Conservation (phyloP, 2,888 invertebrate species). For the Cheilosia grossa region DNA sequence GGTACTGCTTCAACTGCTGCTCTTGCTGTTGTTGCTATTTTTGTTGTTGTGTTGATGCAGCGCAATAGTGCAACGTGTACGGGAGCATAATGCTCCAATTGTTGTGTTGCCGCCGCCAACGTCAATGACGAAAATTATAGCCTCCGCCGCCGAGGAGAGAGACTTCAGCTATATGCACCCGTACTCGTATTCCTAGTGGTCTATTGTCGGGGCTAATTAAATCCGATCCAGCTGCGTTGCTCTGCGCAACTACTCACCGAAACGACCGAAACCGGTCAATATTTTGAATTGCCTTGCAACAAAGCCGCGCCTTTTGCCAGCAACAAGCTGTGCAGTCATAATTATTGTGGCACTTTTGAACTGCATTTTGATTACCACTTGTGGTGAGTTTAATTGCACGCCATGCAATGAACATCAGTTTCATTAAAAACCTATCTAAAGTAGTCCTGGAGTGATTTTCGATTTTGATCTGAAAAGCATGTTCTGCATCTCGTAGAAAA, state of each 20-base stretch:
- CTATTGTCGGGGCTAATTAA: conserved; percentile 71
- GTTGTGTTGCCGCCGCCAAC: conserved; percentile 34
- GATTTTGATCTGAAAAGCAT: conserved; percentile 29
- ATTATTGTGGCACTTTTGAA: conserved; percentile 59
- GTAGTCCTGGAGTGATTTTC: conserved; percentile 37
- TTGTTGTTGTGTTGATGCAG: conserved; percentile 1
- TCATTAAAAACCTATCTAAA: conserved; percentile 31
- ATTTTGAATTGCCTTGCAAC: conserved; percentile 39
- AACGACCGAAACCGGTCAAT: conserved; percentile 7
- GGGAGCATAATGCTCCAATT: conserved; percentile 61
- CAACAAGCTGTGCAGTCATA: conserved; percentile 42
- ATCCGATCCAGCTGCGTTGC: conserved; percentile 50
- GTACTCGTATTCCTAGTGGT: conserved; percentile 33
- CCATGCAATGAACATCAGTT: conserved; percentile 12
- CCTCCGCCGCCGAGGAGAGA: conserved; percentile 17
- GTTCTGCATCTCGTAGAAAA: conserved; percentile 2
- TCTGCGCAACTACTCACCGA: conserved; percentile 8
- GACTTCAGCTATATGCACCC: not conserved
- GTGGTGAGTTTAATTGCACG: conserved; percentile 45
- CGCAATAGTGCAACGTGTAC: conserved; percentile 28
- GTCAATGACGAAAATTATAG: conserved; percentile 58
- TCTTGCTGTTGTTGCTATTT: not conserved
- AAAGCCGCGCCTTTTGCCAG: conserved; percentile 14
- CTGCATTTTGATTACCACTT: conserved; percentile 71
- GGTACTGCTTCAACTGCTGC: not conserved